Percentiles rank a stretch among this genome's conserved stretches.
Evolutionary conservation across 2,888 invertebrate genomes (phyloP).

Genomic region (Lepidocyrtinus sp.): DNA sequence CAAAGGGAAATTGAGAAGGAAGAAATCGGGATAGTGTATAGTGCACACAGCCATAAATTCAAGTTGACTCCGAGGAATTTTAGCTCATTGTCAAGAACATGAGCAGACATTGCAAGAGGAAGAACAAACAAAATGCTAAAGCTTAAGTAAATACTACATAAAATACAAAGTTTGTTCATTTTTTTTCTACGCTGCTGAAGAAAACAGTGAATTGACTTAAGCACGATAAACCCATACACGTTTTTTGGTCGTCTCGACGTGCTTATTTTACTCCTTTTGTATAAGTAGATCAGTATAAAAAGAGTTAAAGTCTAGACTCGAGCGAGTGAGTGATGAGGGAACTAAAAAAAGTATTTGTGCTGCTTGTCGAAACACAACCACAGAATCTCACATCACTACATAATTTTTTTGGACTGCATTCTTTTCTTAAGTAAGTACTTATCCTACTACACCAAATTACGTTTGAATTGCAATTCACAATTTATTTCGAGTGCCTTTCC

Average conservation of each 20-base stretch:
- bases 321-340: not conserved
- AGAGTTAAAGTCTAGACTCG: not conserved
- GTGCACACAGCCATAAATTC: constrained; percentile 41
- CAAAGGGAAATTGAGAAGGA: constrained; percentile 3
- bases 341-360: not conserved
- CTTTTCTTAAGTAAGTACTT: not conserved
- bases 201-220: not conserved
- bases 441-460: not conserved
- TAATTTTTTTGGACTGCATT: not conserved
- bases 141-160: constrained; percentile 39
- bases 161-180: not conserved
- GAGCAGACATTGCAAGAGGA: not conserved
- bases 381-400: not conserved
- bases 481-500: not conserved
- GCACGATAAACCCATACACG: not conserved
- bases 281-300: no score
- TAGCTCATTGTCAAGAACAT: not conserved
- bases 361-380: not conserved
- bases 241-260: not conserved
- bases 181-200: not conserved
- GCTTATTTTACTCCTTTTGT: not conserved
- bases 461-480: not conserved
- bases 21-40: not conserved
- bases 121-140: constrained; percentile 3
- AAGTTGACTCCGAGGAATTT: constrained; percentile 55